phyloP scores from a whole-genome alignment of 2,113 vertebrate genomes.

The Lamprologus ornatipinnis region DNA sequence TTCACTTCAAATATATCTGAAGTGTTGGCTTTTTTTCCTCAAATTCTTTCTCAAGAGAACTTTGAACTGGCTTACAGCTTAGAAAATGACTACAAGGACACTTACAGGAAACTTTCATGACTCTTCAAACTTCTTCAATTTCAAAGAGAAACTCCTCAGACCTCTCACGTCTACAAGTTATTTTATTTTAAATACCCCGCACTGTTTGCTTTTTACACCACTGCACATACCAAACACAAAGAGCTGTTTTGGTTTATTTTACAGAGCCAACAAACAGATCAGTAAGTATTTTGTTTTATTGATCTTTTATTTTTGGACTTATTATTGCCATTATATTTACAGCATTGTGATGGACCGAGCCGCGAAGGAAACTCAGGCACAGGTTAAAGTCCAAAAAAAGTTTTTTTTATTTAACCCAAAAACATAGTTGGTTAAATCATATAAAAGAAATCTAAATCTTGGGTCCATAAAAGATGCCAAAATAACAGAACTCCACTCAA shows the following conservation, averaged over 20 bases:
- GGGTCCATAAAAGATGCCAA: rapidly evolving
- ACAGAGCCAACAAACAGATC: neutral
- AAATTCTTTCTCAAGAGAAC: neutral
- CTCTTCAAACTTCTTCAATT: neutral
- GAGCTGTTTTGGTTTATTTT: neutral
- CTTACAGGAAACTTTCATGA: neutral
- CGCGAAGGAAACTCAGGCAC: neutral
- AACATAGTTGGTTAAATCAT: neutral
- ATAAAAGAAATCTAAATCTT: rapidly evolving
- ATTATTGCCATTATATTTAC: neutral
- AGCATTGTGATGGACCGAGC: neutral
- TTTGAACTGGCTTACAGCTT: neutral
- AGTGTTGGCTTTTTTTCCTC: neutral
- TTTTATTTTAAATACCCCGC: neutral
- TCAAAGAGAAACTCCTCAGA: neutral
- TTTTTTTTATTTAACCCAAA: rapidly evolving
- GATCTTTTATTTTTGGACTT: neutral
- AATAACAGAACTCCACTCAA: neutral
- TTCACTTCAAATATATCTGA: neutral
- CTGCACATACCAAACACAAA: neutral
- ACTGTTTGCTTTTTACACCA: neutral
- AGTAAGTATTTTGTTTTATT: neutral
- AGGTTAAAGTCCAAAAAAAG: neutral
- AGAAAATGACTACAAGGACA: neutral
- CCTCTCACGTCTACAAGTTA: neutral